These are phyloP conservation scores for Fregata magnificens DNA, from an alignment of 2,113 vertebrate species.

Conservation along the genomic window DNA sequence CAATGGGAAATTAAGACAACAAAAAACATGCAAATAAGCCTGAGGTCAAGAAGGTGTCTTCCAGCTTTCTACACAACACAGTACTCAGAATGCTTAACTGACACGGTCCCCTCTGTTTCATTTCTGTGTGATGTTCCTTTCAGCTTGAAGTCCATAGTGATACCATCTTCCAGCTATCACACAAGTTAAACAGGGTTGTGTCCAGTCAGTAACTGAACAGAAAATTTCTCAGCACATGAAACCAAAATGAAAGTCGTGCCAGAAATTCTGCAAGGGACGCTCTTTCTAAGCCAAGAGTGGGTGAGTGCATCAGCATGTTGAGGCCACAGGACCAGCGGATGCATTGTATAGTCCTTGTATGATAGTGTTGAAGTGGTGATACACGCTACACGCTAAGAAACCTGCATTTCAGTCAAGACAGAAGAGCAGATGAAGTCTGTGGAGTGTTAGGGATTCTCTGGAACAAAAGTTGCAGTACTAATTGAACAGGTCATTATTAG, in stretches of 20 bases:
- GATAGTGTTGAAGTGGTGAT: background rate
- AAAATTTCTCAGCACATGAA: background rate
- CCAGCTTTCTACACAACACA: background rate
- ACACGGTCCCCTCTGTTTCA: background rate
- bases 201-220: background rate
- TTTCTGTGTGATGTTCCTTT: background rate
- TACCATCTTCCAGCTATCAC: background rate
- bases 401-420: background rate
- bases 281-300: background rate
- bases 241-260: background rate
- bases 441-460: background rate
- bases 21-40: background rate
- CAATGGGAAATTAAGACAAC: background rate
- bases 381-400: background rate
- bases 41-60: background rate
- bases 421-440: background rate
- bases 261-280: background rate
- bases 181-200: background rate
- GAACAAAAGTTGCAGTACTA: background rate
- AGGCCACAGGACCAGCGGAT: background rate
- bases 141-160: background rate
- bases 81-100: background rate
- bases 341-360: background rate
- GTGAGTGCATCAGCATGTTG: rapidly evolving
- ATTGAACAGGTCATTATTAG: background rate